These are phyloP conservation scores for Lamellibrachia luymesi DNA, from an alignment of 1,140 invertebrate genomes.

Conservation along the genomic window DNA sequence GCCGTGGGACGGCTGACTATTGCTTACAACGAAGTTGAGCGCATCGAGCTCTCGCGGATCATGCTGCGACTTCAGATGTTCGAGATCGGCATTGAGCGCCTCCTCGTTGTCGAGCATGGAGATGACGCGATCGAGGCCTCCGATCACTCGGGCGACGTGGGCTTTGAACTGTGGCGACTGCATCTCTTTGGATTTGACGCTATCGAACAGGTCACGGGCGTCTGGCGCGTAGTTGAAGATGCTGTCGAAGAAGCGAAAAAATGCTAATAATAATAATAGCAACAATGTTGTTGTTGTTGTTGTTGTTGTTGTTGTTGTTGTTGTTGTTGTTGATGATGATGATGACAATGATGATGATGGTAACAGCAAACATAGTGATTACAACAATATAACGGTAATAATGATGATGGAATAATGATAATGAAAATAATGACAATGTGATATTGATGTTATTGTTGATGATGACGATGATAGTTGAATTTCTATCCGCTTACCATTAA, in stretches of 20 bases:
- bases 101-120: constrained; percentile 9
- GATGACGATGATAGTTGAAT: no score
- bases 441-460: no score
- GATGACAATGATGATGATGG: not conserved
- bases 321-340: not conserved
- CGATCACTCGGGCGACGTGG: constrained; percentile 20
- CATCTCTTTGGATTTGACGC: constrained; percentile 15
- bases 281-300: not conserved
- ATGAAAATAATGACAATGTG: no score
- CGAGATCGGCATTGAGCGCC: constrained; percentile 17
- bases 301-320: not conserved
- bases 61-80: constrained; percentile 20
- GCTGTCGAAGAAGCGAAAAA: constrained; percentile 7
- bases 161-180: constrained; percentile 15
- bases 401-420: no score
- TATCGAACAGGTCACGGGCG: not conserved
- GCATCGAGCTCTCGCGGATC: not conserved
- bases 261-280: not conserved
- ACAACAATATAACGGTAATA: no score
- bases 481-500: no score
- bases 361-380: not conserved
- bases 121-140: constrained; percentile 21
- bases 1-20: not conserved
- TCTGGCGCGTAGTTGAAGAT: constrained; percentile 20
- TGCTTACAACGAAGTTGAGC: not conserved